These are phyloP conservation scores for Mythimna pallens DNA, from an alignment of 2,888 invertebrate species.

Conservation along the genomic window DNA sequence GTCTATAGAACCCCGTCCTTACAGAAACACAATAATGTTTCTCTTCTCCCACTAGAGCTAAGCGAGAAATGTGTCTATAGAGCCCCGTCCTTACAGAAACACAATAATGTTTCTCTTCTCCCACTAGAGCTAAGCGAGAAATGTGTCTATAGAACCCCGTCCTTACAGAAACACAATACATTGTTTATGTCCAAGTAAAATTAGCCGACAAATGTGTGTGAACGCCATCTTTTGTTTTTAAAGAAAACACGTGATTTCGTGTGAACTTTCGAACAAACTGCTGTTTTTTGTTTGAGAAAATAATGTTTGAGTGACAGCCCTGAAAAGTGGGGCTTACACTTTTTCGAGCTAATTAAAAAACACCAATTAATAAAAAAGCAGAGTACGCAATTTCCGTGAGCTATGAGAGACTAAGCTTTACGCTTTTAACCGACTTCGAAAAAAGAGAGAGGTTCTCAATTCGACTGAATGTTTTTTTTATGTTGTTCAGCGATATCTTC, in stretches of 20 bases:
- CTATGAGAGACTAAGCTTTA: not conserved
- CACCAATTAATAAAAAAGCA: not conserved
- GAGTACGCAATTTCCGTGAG: not conserved
- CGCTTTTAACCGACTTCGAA: not conserved
- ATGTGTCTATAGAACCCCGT: slow-evolving; percentile 31
- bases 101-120: slow-evolving; percentile 46
- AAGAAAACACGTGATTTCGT: slow-evolving; percentile 60
- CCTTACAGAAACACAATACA: slow-evolving; percentile 61
- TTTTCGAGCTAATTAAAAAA: slow-evolving; percentile 27
- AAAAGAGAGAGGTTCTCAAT: no score
- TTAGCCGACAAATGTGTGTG: slow-evolving; percentile 60
- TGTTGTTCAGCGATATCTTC: no score
- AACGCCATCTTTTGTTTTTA: slow-evolving; percentile 58
- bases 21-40: slow-evolving; percentile 60
- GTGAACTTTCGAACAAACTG: slow-evolving; percentile 44
- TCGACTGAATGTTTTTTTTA: no score
- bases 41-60: not conserved
- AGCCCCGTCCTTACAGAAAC: slow-evolving; percentile 47
- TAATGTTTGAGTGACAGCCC: slow-evolving; percentile 41
- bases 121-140: slow-evolving; percentile 16
- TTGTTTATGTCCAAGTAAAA: slow-evolving; percentile 64
- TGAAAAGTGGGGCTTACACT: slow-evolving; percentile 6
- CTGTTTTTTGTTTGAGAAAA: slow-evolving; percentile 26
- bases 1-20: slow-evolving; percentile 26
- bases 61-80: slow-evolving; percentile 32